Conservation (phyloP, 2,797 vertebrate species). For the Neosilurus hyrtlii region DNA sequence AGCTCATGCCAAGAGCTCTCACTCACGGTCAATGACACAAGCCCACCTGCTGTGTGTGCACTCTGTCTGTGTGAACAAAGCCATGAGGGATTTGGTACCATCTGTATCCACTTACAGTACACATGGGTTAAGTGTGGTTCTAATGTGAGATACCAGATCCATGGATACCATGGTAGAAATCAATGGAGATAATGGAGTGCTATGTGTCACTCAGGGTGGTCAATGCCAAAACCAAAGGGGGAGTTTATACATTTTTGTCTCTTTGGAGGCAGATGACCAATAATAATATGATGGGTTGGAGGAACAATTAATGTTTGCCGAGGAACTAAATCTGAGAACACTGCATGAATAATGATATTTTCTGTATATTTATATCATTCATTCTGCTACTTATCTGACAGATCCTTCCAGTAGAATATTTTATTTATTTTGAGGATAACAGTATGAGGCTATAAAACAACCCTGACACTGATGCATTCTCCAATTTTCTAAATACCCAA, state of each 20-base stretch:
- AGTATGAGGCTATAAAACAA: neutral
- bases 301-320: neutral
- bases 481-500: slow-evolving; percentile 3
- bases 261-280: neutral
- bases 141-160: slow-evolving; percentile 15
- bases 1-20: neutral
- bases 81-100: slow-evolving; percentile 26
- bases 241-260: neutral
- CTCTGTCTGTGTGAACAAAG: slow-evolving; percentile 18
- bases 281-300: neutral
- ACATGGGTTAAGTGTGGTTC: slow-evolving; percentile 21
- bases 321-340: neutral
- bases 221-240: slow-evolving; percentile 19
- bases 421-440: neutral
- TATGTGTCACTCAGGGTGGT: neutral
- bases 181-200: slow-evolving; percentile 7
- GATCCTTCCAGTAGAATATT: no score
- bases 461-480: neutral
- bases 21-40: slow-evolving; percentile 27
- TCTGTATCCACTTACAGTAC: slow-evolving; percentile 20
- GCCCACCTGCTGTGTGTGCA: slow-evolving; percentile 23
- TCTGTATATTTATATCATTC: neutral
- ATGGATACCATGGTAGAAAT: slow-evolving; percentile 6
- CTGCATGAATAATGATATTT: neutral
- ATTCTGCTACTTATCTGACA: neutral